These are phyloP conservation scores for Stomatorhinus walkeri DNA, from an alignment of 2,797 vertebrate species.

Conservation along the genomic window DNA sequence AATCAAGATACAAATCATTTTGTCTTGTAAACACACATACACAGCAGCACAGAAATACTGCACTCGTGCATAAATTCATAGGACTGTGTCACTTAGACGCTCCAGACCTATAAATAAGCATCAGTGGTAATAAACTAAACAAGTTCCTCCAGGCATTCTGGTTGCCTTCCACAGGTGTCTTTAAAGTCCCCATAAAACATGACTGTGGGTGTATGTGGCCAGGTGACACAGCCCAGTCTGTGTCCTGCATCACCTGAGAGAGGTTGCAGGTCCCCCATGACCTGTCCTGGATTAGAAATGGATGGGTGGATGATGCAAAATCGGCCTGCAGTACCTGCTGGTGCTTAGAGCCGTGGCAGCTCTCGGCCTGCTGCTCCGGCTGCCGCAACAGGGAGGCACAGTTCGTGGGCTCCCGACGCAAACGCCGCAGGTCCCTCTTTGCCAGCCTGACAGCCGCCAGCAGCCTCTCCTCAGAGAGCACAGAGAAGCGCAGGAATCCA, in stretches of 20 bases:
- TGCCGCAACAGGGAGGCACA: slow-evolving; percentile 31
- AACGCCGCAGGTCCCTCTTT: slow-evolving; percentile 73
- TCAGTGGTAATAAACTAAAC: neutral
- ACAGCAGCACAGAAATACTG: neutral
- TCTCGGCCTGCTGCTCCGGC: slow-evolving; percentile 27
- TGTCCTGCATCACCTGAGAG: neutral
- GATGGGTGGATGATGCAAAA: neutral
- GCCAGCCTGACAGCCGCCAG: slow-evolving; percentile 73
- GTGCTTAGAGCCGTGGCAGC: slow-evolving; percentile 37
- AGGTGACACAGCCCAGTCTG: neutral
- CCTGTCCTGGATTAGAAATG: neutral
- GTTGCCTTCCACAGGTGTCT: neutral
- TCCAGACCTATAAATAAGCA: neutral
- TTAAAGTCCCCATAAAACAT: neutral
- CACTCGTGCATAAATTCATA: neutral
- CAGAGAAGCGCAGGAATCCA: slow-evolving; percentile 68
- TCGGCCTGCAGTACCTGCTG: slow-evolving; percentile 37
- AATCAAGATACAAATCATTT: neutral
- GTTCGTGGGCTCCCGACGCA: slow-evolving; percentile 42
- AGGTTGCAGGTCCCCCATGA: neutral
- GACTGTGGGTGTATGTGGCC: neutral
- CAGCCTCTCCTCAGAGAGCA: slow-evolving; percentile 81
- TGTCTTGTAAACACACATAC: neutral
- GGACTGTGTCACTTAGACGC: neutral
- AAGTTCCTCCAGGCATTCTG: neutral